Evolutionary conservation across 2,797 vertebrate genomes (phyloP), one percentile per base, ranked within the genome.

Genomic region (Catharus ustulatus): DNA sequence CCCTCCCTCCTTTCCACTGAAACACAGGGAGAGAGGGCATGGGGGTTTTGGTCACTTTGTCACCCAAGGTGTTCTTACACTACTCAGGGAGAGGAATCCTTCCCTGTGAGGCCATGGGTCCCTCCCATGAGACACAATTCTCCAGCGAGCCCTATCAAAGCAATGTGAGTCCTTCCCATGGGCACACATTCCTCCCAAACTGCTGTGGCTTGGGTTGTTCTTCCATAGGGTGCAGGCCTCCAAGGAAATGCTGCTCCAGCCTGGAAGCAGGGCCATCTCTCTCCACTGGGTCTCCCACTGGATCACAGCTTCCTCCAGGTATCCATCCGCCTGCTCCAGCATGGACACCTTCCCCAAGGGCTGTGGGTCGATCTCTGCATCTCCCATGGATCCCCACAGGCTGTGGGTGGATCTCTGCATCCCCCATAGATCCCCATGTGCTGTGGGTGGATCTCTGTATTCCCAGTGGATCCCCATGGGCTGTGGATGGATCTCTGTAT

Each of bases 101-200:
- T 59, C 34, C 21, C 43, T 58, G 19, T 30, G 15, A 30, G 20
- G 12, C 49, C 3, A 0, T 24, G 13, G n/a, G 9, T 58, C n/a
- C 42, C 15, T 58, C 42, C n/a, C 42, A 46, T 4, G 4, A 26
- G 27, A 32, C 12, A 11, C 2, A 15, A 29, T 59, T 59, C 21
- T 26, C 21, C 34, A 38, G 5, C 0, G 0, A 46, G 42, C 3
- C 10, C 32, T 45, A 3, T 10, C 27, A 49, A 32, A 75, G 3
- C 21, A 75, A 5, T 2, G 5, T 38, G 29, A 59, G 22, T 30
- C 22, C 45, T 34, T 59, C 21, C 27, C 45, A 40, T 0, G 0
- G 34, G 21, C 34, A 49, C 15, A 46, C n/a, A 58, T 12, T 32
- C 21, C 11, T 48, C n/a, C 64, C 64, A 36, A 16, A 36, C n/a